Base-by-base conservation (phyloP, 1,140 invertebrate species). In the Physella acuta region DNA sequence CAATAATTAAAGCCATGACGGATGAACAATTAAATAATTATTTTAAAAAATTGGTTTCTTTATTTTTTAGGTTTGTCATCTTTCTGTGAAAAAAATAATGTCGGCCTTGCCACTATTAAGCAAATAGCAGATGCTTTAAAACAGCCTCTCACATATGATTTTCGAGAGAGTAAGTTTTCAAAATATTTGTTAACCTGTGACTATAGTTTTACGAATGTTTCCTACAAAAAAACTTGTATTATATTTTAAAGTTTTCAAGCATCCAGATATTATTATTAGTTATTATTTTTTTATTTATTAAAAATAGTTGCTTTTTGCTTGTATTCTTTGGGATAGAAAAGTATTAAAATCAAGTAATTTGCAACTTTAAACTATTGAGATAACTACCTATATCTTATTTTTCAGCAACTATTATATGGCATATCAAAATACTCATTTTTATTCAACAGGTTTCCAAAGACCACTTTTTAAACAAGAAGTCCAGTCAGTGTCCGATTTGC, bases 401-500 rank as follows among this genome's bases (percentile, higher is more conserved):
- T n/a, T n/a, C n/a, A n/a, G n/a, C n/a, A n/a, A n/a, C n/a, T n/a
- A n/a, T n/a, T 14, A 49, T 49, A 49, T 49, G n/a, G 11, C n/a
- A 11, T 49, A 49, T 49, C n/a, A 49, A 14, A 14, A n/a, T n/a
- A n/a, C 70, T 71, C 71, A 76, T 53, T n/a, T n/a, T n/a, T n/a
- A n/a, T n/a, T n/a, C n/a, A n/a, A n/a, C 76, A 61, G 88, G 90
- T 70, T 84, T 86, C 73, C 86, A 88, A 53, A 86, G 87, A 52
- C 91, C 91, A 4, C 75, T 93, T 8, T 93, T 94, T 76, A 87
- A 88, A 56, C 88, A 88, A 73, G 88, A 88, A 53, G 73, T 91
- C 11, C 88, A 82, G 0, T 84, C 82, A 33, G 84, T 93, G 14
- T 82, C 88, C 2, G 89, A 91, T 73, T 78, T 94, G 0, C 81